A percentile compares a stretch with the other conserved stretches of the same genome.
Conservation (phyloP, 2,797 vertebrate genomes). For the Pangasius larnaudii region DNA sequence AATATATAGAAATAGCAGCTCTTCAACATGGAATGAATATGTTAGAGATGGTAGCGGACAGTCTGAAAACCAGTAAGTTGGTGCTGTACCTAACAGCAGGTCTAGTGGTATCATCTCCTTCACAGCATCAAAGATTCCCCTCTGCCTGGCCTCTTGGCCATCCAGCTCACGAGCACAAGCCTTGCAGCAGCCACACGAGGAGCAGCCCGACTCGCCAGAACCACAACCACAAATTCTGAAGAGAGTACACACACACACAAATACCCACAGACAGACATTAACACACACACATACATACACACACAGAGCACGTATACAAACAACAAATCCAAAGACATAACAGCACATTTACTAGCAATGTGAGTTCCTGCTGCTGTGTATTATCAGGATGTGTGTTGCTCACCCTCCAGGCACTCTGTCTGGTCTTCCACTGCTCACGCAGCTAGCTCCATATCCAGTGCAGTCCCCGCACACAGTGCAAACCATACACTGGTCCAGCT, state of each 20-base stretch:
- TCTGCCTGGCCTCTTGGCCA: constrained; percentile 95
- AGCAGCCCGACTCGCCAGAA: constrained; percentile 97
- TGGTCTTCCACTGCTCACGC: constrained; percentile 96
- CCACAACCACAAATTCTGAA: constrained; percentile 96
- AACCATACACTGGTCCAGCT: constrained; percentile 99
- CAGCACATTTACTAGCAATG: constrained; percentile 6
- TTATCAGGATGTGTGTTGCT: constrained; percentile 16
- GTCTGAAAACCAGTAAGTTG: constrained; percentile 3
- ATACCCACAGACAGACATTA: constrained; percentile 5
- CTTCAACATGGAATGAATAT: constrained; percentile 23
- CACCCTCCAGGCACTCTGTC: constrained; percentile 97
- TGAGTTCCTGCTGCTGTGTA: not conserved
- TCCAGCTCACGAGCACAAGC: constrained; percentile 97
- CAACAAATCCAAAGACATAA: constrained; percentile 10
- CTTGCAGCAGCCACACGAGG: constrained; percentile 96
- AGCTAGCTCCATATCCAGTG: constrained; percentile 96
- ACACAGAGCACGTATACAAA: not conserved
- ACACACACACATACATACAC: constrained; percentile 34
- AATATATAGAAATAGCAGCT: not conserved
- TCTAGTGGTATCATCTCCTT: constrained; percentile 99
- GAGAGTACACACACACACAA: constrained; percentile 34
- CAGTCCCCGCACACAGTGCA: constrained; percentile 98
- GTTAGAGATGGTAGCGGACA: constrained; percentile 24
- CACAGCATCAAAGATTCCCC: constrained; percentile 98
- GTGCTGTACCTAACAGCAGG: constrained; percentile 88